Evolutionary conservation across 2,113 vertebrate genomes (phyloP).

Genomic region (Trematomus loennbergii): DNA sequence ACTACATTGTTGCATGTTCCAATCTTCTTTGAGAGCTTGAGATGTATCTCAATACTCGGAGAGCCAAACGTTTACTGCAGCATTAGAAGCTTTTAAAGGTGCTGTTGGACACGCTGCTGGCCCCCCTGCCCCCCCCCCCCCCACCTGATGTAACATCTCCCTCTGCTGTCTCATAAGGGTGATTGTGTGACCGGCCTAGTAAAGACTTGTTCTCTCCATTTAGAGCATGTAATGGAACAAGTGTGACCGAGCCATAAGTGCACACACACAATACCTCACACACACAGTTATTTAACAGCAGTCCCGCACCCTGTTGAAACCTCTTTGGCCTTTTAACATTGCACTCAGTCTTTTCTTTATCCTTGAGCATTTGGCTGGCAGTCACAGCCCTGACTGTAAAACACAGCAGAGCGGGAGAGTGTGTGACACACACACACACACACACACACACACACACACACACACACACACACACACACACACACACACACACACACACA

Average conservation of each 20-base stretch:
- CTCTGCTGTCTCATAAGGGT: background rate
- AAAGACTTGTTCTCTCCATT: constrained; percentile 6
- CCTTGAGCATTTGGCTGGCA: constrained; percentile 39
- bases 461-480: background rate
- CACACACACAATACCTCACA: constrained; percentile 22
- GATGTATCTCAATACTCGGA: background rate
- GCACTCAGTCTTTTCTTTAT: constrained; percentile 66
- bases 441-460: background rate
- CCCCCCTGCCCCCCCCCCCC: constrained; percentile 18
- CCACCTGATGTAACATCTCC: background rate
- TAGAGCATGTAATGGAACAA: constrained; percentile 39
- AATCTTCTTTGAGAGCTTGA: background rate
- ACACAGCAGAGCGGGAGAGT: constrained; percentile 29
- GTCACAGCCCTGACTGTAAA: constrained; percentile 23
- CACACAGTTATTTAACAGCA: constrained; percentile 12
- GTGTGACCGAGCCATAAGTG: constrained; percentile 8
- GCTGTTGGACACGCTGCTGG: constrained; percentile 19
- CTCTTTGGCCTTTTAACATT: constrained; percentile 81
- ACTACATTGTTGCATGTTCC: background rate
- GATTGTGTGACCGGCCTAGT: background rate
- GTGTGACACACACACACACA: background rate
- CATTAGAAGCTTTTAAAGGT: constrained; percentile 4
- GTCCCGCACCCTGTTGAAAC: constrained; percentile 54
- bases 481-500: too few species aligned
- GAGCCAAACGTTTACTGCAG: background rate